phyloP scores from a whole-genome alignment of 64 coral and sea anemone genomes.

The Porites australiensis region DNA sequence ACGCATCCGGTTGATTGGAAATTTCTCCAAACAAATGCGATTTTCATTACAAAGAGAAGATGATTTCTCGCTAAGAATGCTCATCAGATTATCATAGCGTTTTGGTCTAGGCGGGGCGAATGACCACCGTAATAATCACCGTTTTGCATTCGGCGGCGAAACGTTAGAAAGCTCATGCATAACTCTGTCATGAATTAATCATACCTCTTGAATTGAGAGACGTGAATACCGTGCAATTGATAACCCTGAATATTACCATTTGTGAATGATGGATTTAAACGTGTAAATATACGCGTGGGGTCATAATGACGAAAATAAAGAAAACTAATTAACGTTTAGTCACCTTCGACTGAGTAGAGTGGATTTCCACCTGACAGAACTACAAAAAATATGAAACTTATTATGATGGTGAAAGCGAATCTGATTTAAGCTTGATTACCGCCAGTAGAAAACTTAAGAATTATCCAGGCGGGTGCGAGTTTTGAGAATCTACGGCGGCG shows the following conservation, averaged over 20 bases:
- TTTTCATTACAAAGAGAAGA: constrained; percentile 5
- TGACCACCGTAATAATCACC: not conserved
- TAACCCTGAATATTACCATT: not conserved
- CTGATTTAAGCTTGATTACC: not conserved
- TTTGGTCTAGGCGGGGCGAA: not conserved
- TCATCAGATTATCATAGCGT: not conserved
- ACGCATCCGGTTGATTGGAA: not conserved
- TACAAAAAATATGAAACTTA: not conserved
- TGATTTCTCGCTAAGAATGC: not conserved
- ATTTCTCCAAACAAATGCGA: not conserved
- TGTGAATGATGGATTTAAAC: not conserved
- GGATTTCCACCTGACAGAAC: not conserved
- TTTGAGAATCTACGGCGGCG: no score
- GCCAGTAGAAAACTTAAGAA: not conserved
- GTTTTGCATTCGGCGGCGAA: not conserved
- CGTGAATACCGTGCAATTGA: not conserved
- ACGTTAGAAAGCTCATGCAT: not conserved
- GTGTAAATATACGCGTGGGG: not conserved
- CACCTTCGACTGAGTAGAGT: not conserved
- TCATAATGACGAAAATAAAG: not conserved
- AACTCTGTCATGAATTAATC: constrained; percentile 6
- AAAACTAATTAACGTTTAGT: not conserved
- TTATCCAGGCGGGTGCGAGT: no score
- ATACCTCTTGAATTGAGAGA: not conserved
- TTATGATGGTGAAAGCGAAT: not conserved